A percentile compares a stretch with the other conserved stretches of the same genome.
phyloP scores from a whole-genome alignment of 92 coral and sea anemone species.

The Epizoanthus stellaris region DNA sequence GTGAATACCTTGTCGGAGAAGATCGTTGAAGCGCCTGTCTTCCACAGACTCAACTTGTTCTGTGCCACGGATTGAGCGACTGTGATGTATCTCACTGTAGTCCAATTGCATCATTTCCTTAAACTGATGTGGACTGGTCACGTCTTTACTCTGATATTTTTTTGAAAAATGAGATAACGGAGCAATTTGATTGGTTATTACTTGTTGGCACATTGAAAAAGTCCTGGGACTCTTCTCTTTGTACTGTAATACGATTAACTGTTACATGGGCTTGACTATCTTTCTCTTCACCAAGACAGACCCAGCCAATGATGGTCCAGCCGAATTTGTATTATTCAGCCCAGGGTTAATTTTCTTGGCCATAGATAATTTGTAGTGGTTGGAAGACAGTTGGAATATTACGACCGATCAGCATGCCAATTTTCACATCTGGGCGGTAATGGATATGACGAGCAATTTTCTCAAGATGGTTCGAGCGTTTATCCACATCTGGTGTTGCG shows the following conservation, averaged over 20 bases:
- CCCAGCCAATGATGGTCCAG: slow-evolving; percentile 79
- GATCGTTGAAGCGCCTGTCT: slow-evolving; percentile 39
- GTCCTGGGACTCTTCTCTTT: slow-evolving; percentile 32
- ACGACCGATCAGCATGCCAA: slow-evolving; percentile 62
- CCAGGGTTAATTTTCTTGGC: slow-evolving; percentile 73
- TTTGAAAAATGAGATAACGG: slow-evolving; percentile 30
- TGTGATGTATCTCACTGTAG: slow-evolving; percentile 48
- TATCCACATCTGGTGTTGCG: slow-evolving; percentile 56
- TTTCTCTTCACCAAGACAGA: slow-evolving; percentile 41
- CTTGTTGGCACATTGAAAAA: not conserved
- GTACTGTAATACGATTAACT: slow-evolving; percentile 44
- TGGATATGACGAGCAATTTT: slow-evolving; percentile 54
- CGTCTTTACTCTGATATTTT: slow-evolving; percentile 25
- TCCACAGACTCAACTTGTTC: slow-evolving; percentile 58
- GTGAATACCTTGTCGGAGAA: slow-evolving; percentile 36
- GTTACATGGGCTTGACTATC: slow-evolving; percentile 12
- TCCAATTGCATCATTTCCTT: slow-evolving; percentile 61
- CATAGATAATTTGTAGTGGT: slow-evolving; percentile 63
- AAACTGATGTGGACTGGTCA: slow-evolving; percentile 59
- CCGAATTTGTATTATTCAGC: slow-evolving; percentile 77
- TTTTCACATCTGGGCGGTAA: slow-evolving; percentile 43
- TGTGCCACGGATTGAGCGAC: slow-evolving; percentile 35
- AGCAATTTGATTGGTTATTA: slow-evolving; percentile 41
- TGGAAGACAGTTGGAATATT: slow-evolving; percentile 15
- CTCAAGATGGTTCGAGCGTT: slow-evolving; percentile 51